These are phyloP conservation scores for Sebastes hubbsi DNA, from an alignment of 2,797 vertebrate genomes.

Conservation along the genomic window DNA sequence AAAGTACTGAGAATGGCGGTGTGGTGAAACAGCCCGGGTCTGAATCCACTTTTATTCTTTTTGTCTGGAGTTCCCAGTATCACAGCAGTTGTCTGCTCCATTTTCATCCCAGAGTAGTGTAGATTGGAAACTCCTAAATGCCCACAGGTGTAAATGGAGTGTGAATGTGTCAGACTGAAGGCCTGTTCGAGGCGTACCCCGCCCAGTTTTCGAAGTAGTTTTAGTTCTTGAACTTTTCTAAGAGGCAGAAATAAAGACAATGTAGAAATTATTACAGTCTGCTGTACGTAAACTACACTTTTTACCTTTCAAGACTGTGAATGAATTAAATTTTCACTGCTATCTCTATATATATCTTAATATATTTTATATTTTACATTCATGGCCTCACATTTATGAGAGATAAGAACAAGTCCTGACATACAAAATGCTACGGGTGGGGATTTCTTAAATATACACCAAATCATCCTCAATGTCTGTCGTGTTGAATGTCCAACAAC, in stretches of 20 bases:
- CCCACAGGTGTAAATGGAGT: slow-evolving; percentile 3
- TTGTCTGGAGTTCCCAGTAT: too few relatives aligned
- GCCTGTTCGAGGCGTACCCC: neutral
- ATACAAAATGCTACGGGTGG: neutral
- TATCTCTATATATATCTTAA: neutral
- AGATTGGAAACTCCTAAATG: neutral
- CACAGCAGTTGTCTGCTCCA: neutral
- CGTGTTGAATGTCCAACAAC: neutral
- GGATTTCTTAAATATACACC: neutral
- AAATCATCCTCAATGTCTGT: neutral
- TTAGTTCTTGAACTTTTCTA: neutral
- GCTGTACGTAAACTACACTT: neutral
- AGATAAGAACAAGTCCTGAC: neutral
- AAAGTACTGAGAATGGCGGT: neutral
- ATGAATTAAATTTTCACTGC: neutral
- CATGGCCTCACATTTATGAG: neutral
- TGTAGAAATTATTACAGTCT: neutral
- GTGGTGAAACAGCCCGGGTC: neutral
- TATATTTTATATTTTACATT: neutral
- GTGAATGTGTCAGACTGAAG: neutral
- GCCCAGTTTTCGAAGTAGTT: neutral
- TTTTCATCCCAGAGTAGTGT: neutral
- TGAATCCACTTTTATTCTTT: neutral
- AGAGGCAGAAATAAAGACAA: neutral
- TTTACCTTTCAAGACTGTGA: neutral